phyloP scores from a whole-genome alignment of 1,140 invertebrate genomes.

The Temnothorax curvispinosus region DNA sequence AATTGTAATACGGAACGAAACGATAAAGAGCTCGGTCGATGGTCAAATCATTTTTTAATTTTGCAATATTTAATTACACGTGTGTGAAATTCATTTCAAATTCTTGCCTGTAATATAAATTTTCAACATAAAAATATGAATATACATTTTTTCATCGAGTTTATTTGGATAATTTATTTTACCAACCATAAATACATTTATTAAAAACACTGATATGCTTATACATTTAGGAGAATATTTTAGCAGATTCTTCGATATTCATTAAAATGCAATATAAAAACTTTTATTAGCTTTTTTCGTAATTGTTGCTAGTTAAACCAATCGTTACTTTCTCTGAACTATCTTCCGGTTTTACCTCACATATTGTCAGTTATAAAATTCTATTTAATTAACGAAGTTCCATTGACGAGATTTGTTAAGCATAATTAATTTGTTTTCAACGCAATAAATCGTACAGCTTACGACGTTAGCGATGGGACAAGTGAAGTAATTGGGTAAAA shows the following conservation, averaged over 20 bases:
- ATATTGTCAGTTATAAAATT: constrained; percentile 7
- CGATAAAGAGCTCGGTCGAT: constrained; percentile 38
- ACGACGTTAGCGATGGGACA: not conserved
- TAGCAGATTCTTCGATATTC: not conserved
- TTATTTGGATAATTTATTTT: constrained; percentile 10
- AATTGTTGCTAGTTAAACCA: not conserved
- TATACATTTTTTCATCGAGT: not conserved
- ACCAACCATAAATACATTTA: not conserved
- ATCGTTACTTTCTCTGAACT: not conserved
- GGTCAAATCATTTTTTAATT: constrained; percentile 14
- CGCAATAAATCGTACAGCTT: not conserved
- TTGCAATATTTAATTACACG: constrained; percentile 7
- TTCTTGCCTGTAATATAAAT: not conserved
- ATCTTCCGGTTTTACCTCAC: not conserved
- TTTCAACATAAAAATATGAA: not conserved
- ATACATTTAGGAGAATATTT: not conserved
- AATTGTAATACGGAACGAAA: constrained; percentile 37
- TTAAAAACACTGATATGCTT: not conserved
- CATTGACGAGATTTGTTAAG: not conserved
- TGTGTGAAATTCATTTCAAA: not conserved
- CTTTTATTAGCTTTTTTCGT: not conserved
- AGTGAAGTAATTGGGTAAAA: not conserved
- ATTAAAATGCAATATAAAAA: constrained; percentile 22
- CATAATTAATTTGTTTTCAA: not conserved
- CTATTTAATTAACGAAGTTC: constrained; percentile 5